These are phyloP conservation scores for Cyanoramphus novaezelandiae DNA, from an alignment of 2,113 vertebrate genomes.

Conservation along the genomic window DNA sequence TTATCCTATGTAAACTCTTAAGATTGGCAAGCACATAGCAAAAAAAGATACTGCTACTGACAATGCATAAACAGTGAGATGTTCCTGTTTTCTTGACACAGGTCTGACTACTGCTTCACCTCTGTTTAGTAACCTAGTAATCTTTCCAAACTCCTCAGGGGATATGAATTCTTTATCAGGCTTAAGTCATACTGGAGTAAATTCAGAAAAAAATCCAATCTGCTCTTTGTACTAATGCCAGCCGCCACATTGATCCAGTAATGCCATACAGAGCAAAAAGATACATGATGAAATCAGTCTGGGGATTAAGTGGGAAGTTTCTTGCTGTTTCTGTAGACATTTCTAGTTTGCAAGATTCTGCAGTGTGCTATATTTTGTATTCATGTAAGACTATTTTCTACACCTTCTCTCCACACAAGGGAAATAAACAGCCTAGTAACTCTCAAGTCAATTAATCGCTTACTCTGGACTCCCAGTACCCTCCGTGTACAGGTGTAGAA, in stretches of 20 bases:
- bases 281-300: background rate
- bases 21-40: background rate
- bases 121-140: background rate
- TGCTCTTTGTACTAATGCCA: background rate
- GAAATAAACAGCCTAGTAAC: background rate
- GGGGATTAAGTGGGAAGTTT: background rate
- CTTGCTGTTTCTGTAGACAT: background rate
- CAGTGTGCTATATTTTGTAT: background rate
- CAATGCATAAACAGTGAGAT: background rate
- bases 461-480: background rate
- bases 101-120: background rate
- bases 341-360: background rate
- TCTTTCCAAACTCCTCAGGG: background rate
- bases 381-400: background rate
- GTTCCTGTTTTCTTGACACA: background rate
- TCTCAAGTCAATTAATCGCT: background rate
- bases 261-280: background rate
- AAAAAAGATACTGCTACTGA: background rate
- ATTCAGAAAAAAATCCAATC: background rate
- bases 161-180: background rate
- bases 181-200: background rate
- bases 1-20: background rate
- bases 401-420: background rate
- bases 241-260: background rate
- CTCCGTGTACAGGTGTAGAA: background rate